Percentiles rank a stretch among this genome's conserved stretches.
These are phyloP conservation scores for Sebastiscus tertius DNA, from an alignment of 2,797 vertebrate genomes.

Conservation along the genomic window DNA sequence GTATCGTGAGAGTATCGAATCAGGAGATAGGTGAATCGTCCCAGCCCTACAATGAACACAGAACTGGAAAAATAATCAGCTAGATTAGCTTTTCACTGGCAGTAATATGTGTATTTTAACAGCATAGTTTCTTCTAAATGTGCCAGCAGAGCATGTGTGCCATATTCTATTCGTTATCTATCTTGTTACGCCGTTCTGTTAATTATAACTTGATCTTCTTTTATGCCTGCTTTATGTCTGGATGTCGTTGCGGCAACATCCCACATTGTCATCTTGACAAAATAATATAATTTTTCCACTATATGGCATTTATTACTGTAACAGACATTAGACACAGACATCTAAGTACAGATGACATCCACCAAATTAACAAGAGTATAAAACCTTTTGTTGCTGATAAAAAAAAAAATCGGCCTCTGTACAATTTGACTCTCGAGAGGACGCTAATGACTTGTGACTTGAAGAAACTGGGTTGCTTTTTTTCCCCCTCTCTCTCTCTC, in stretches of 20 bases:
- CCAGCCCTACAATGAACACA: not conserved
- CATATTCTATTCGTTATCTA: conserved; percentile 29
- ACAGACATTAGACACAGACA: conserved; percentile 80
- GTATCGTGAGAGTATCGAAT: too few relatives aligned
- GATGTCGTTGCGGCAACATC: conserved; percentile 61
- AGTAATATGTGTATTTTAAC: conserved; percentile 5
- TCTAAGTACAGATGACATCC: conserved; percentile 81
- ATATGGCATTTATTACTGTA: conserved; percentile 77
- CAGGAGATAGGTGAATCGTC: too few relatives aligned
- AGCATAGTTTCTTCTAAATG: not conserved
- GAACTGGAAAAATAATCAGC: conserved; percentile 20
- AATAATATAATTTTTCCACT: conserved; percentile 78
- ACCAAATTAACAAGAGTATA: conserved; percentile 82
- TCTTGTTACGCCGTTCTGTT: conserved; percentile 32
- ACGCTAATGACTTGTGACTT: conserved; percentile 84
- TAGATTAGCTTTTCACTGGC: conserved; percentile 8
- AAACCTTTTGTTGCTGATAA: conserved; percentile 78
- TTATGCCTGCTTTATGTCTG: conserved; percentile 68
- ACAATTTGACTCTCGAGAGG: conserved; percentile 81
- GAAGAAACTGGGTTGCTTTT: conserved; percentile 80
- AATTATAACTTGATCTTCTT: conserved; percentile 57
- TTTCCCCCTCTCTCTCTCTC: conserved; percentile 53
- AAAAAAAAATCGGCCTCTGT: conserved; percentile 77
- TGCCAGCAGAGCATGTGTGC: not conserved
- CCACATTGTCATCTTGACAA: conserved; percentile 73